A percentile compares a stretch with the other conserved stretches of the same genome.
These are phyloP conservation scores for Daphoenositta chrysoptera DNA, from an alignment of 2,113 vertebrate species.

Conservation along the genomic window DNA sequence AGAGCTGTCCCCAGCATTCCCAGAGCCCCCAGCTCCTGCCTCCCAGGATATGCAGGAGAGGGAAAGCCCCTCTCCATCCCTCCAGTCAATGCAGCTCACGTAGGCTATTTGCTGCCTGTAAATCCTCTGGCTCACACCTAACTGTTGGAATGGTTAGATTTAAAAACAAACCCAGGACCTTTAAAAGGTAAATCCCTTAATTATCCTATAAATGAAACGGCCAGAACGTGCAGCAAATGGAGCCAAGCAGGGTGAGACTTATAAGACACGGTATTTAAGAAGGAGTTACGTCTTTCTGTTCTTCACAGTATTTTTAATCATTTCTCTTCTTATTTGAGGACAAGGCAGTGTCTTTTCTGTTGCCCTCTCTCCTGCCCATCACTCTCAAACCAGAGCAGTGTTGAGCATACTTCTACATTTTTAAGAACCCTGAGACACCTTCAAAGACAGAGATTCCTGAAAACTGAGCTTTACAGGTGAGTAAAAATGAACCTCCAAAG, in stretches of 20 bases:
- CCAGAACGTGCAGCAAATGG: background rate
- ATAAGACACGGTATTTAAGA: background rate
- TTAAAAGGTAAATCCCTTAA: conserved; percentile 47
- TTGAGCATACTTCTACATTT: background rate
- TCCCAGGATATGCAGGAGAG: background rate
- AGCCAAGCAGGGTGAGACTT: background rate
- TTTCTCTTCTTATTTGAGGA: background rate
- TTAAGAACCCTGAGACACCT: background rate
- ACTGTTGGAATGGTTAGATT: background rate
- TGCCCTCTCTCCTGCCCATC: background rate
- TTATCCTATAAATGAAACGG: conserved; percentile 24
- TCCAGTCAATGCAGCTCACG: background rate
- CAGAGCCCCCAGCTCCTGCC: background rate
- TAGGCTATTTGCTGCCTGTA: background rate
- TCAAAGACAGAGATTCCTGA: background rate
- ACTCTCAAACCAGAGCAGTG: background rate
- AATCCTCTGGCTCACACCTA: conserved; percentile 14
- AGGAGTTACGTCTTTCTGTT: background rate
- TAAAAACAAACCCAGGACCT: conserved; percentile 36
- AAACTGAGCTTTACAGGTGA: background rate
- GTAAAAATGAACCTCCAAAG: background rate
- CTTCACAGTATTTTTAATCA: background rate
- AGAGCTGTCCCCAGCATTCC: background rate
- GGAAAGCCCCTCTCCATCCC: background rate
- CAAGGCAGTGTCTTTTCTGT: background rate